These are phyloP conservation scores for Oplegnathus fasciatus DNA, from an alignment of 2,113 vertebrate genomes.

Conservation along the genomic window DNA sequence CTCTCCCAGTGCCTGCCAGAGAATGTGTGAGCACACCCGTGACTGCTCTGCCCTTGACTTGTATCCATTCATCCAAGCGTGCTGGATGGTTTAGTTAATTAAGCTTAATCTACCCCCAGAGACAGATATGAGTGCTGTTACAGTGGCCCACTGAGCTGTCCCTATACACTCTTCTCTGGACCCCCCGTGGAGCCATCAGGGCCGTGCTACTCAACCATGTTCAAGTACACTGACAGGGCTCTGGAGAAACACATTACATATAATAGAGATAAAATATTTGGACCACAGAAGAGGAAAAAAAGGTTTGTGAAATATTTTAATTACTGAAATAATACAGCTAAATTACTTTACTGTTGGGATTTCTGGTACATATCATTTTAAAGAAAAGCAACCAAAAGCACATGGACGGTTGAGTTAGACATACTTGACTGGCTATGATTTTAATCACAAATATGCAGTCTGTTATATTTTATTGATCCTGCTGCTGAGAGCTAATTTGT, in stretches of 20 bases:
- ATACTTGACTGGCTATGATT: neutral
- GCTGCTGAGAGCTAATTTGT: slow-evolving; percentile 25
- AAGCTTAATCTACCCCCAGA: slow-evolving; percentile 82
- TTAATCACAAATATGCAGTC: slow-evolving; percentile 29
- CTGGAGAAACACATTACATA: slow-evolving; percentile 48
- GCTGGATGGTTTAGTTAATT: slow-evolving; percentile 84
- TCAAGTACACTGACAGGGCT: slow-evolving; percentile 58
- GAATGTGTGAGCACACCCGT: slow-evolving; percentile 61
- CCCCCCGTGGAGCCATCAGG: slow-evolving; percentile 66
- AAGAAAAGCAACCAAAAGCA: neutral
- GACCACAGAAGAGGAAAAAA: neutral
- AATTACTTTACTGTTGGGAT: neutral
- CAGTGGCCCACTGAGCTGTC: slow-evolving; percentile 74
- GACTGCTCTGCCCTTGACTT: slow-evolving; percentile 84
- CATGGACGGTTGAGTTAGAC: neutral
- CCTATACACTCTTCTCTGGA: slow-evolving; percentile 65
- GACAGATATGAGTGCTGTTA: slow-evolving; percentile 78
- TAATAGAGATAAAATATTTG: slow-evolving; percentile 44
- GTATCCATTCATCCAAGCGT: slow-evolving; percentile 80
- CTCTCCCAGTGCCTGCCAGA: slow-evolving; percentile 50
- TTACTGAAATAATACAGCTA: slow-evolving; percentile 26
- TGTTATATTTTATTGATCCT: slow-evolving; percentile 37
- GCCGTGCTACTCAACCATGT: slow-evolving; percentile 56
- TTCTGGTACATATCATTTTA: neutral
- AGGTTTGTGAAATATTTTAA: neutral